These are phyloP conservation scores for Grammomys dolichurus DNA, from an alignment of 2,113 vertebrate species.

Conservation along the genomic window DNA sequence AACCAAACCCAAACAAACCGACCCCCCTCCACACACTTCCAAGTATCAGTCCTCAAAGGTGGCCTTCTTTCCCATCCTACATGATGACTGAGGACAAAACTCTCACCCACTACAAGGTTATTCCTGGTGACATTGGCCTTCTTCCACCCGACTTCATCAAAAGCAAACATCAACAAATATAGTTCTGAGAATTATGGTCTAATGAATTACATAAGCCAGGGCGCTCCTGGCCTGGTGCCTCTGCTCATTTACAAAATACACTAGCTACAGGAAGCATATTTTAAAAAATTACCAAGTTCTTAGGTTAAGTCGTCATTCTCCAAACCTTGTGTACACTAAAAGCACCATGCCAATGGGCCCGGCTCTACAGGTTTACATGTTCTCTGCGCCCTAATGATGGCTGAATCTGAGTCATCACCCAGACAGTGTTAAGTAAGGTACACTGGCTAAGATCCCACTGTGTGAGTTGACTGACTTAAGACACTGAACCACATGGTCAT, in stretches of 20 bases:
- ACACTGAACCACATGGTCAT: not conserved
- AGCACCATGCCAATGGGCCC: constrained; percentile 46
- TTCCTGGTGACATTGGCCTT: constrained; percentile 58
- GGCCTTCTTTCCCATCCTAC: constrained; percentile 54
- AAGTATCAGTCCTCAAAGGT: constrained; percentile 42
- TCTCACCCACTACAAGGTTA: constrained; percentile 73
- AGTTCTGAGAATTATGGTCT: constrained; percentile 53
- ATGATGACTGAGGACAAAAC: constrained; percentile 65
- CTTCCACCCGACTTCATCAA: constrained; percentile 67
- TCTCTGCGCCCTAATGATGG: not conserved
- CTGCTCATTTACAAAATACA: constrained; percentile 79
- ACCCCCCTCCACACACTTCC: constrained; percentile 34
- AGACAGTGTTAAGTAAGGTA: constrained; percentile 5
- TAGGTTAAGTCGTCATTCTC: constrained; percentile 66
- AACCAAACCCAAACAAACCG: constrained; percentile 38
- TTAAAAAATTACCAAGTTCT: constrained; percentile 54
- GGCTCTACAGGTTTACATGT: constrained; percentile 26
- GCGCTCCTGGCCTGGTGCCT: constrained; percentile 7
- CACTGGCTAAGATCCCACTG: not conserved
- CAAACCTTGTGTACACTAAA: constrained; percentile 67
- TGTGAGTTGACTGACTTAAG: not conserved
- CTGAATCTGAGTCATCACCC: constrained; percentile 8
- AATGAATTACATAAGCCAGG: constrained; percentile 65
- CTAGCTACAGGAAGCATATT: constrained; percentile 53
- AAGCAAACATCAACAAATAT: constrained; percentile 80